A percentile compares a stretch with the other conserved stretches of the same genome.
These are phyloP conservation scores for Caligus rogercresseyi DNA, from an alignment of 1,140 invertebrate species.

Conservation along the genomic window DNA sequence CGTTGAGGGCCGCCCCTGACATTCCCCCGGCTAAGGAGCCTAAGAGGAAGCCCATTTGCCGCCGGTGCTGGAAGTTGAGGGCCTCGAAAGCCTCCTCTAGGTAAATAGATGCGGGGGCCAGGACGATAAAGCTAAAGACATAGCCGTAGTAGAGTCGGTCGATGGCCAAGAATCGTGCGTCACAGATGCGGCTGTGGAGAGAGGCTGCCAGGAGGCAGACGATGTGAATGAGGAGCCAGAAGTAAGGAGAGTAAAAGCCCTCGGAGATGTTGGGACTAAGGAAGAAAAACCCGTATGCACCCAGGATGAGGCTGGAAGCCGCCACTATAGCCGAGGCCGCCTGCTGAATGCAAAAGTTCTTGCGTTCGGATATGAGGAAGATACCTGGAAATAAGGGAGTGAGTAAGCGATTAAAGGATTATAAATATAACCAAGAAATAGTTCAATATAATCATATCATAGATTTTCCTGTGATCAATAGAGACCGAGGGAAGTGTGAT, in stretches of 20 bases:
- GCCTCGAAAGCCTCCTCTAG: conserved; percentile 28
- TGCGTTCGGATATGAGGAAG: background rate
- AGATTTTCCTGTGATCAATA: too few relatives aligned
- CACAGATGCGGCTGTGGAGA: conserved; percentile 25
- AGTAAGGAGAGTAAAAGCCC: conserved; percentile 25
- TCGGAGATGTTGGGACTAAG: conserved; percentile 21
- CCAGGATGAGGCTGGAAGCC: background rate
- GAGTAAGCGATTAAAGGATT: too few relatives aligned
- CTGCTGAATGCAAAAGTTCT: background rate
- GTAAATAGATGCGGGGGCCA: conserved; percentile 27
- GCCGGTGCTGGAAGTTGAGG: conserved; percentile 25
- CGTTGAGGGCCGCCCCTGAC: conserved; percentile 24
- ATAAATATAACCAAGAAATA: too few relatives aligned
- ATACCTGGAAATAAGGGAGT: background rate
- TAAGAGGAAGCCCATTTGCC: conserved; percentile 25
- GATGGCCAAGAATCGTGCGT: conserved; percentile 25
- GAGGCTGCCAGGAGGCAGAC: conserved; percentile 24
- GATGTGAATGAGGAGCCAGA: conserved; percentile 27
- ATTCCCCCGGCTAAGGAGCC: conserved; percentile 26
- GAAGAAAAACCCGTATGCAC: conserved; percentile 2
- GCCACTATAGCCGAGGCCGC: background rate
- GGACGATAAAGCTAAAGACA: conserved; percentile 27
- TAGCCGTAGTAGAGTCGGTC: conserved; percentile 26
- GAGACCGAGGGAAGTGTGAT: too few relatives aligned
- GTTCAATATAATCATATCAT: too few relatives aligned